These are phyloP conservation scores for Zosterops lateralis DNA, from an alignment of 2,113 vertebrate species.

Conservation along the genomic window DNA sequence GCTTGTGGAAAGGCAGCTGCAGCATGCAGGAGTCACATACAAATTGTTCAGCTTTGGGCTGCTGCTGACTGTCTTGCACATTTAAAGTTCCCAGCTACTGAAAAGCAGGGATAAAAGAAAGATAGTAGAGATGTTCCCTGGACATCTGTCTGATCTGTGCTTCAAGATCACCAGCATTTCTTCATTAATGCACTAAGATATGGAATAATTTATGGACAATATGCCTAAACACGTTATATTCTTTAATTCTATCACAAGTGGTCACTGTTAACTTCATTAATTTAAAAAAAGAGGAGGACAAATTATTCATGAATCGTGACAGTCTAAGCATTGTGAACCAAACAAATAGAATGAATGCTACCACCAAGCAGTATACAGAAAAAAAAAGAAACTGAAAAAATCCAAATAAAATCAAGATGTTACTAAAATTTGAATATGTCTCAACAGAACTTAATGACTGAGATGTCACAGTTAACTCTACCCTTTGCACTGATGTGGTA, in stretches of 20 bases:
- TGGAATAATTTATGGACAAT: background rate
- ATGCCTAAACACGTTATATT: background rate
- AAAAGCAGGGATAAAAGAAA: slow-evolving; percentile 31
- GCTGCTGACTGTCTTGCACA: slow-evolving; percentile 24
- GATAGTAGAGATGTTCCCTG: background rate
- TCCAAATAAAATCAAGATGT: background rate
- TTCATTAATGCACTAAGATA: background rate
- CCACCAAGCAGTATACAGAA: background rate
- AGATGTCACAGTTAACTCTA: background rate
- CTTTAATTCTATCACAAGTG: background rate
- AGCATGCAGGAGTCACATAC: slow-evolving; percentile 32
- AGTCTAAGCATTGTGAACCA: background rate
- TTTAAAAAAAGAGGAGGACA: background rate
- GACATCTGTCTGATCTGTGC: background rate
- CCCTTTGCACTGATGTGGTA: background rate
- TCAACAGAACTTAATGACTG: background rate
- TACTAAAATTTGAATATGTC: background rate
- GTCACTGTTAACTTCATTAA: background rate
- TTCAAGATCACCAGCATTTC: background rate
- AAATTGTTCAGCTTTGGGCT: slow-evolving; percentile 26
- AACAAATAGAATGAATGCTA: background rate
- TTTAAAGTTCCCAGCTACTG: slow-evolving; percentile 27
- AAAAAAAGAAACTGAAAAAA: background rate
- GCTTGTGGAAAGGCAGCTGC: slow-evolving; percentile 1
- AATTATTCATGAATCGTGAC: background rate